A percentile compares a stretch with the other conserved stretches of the same genome.
phyloP scores from a whole-genome alignment of 2,797 vertebrate species.

The Phaenicophaeus curvirostris region DNA sequence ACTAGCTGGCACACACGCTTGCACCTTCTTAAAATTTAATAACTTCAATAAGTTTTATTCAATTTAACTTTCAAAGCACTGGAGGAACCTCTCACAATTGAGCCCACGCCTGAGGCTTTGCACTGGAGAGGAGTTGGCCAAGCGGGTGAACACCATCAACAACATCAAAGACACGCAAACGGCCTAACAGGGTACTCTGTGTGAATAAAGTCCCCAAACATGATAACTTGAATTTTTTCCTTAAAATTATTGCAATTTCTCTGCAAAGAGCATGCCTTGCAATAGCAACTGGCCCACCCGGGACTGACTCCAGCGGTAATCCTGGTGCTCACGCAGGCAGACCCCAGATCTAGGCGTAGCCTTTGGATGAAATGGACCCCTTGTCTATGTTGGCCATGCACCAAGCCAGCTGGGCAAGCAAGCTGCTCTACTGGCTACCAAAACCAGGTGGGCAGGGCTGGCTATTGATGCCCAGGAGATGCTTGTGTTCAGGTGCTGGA shows the following conservation, averaged over 20 bases:
- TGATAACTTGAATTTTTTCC: not conserved
- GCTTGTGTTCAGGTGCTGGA: not conserved
- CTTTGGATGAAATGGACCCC: not conserved
- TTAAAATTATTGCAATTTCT: not conserved
- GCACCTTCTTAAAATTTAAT: conserved; percentile 51
- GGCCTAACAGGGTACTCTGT: not conserved
- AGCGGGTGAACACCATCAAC: not conserved
- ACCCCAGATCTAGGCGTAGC: not conserved
- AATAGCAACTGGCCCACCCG: rapidly evolving
- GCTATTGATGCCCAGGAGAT: not conserved
- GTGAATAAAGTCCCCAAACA: not conserved
- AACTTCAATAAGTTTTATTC: conserved; percentile 21
- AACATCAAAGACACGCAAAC: not conserved
- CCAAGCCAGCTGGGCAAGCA: not conserved
- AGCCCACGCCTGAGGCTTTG: not conserved
- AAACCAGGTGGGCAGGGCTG: not conserved
- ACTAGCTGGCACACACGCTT: not conserved
- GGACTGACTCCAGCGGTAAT: not conserved
- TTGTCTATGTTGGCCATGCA: rapidly evolving
- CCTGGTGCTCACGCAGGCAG: not conserved
- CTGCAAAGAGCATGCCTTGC: not conserved
- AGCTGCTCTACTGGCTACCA: not conserved
- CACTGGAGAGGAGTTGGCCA: not conserved
- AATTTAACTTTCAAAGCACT: conserved; percentile 1
- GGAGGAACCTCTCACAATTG: not conserved